Evolutionary conservation across 30 jellyfish, hydroid and myxozoan species (phyloP), one percentile per base, ranked within the genome.

Genomic region (Sanderia malayensis): DNA sequence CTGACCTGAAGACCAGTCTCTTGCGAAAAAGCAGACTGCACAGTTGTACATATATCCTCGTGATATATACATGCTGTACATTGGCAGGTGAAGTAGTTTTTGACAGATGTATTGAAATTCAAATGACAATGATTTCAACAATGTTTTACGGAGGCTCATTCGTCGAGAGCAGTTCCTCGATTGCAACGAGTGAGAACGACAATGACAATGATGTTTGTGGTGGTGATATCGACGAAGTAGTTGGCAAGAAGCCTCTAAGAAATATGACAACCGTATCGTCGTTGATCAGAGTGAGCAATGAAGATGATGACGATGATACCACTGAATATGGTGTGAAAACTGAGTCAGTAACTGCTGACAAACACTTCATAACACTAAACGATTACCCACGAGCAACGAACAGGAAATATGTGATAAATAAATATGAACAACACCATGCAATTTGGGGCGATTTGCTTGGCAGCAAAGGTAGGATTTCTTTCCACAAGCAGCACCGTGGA

Each of bases 361-460:
- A n/a, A n/a, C n/a, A 82, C 29, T 27, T 71, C 32, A 79, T 55
- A 21, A 60, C 81, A 10, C 84, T 82, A 1, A 31, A 68, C 20
- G 86, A 82, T 15, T 82, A 33, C 33, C 94, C 94, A 20, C 45
- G 94, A 62, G 74, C 71, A 1, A 82, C 94, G 2, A 82, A 82
- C 22, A 86, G 94, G 18, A 86, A 71, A 60, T 82, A 82, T 62
- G 94, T 82, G 27, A 71, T 82, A 7, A 82, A 82, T 78, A 62
- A 70, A 37, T 46, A 73, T 1, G 94, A 82, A 34, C 94, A 82
- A 61, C 78, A 72, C 24, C 64, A 71, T 9, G 86, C 76, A 70
- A 34, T 82, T 18, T 82, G 94, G 94, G 33, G 57, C 2, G 94
- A 82, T 55, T 46, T 82, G 70, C 70, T 82, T 6, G 94, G 94